Evolutionary conservation across 2,888 invertebrate species (phyloP).

Genomic region (Cosmorhoe ocellata): DNA sequence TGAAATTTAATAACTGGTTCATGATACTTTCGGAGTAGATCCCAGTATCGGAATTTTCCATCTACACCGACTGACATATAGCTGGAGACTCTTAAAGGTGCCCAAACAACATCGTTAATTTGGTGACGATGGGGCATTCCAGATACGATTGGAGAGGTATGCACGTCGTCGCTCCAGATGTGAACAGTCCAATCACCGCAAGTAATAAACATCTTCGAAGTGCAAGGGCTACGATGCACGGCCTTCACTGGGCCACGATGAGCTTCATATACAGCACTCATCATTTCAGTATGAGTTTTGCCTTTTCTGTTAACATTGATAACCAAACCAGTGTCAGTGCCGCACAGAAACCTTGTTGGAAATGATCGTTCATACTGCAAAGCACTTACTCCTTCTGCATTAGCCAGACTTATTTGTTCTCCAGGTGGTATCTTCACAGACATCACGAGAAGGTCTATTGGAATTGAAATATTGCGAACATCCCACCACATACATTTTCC

Average conservation of each 20-base stretch:
- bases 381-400: constrained; percentile 83
- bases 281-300: constrained; percentile 82
- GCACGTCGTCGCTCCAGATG: constrained; percentile 87
- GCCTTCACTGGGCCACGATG: constrained; percentile 82
- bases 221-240: constrained; percentile 84
- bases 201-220: constrained; percentile 85
- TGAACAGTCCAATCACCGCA: constrained; percentile 85
- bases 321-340: constrained; percentile 59
- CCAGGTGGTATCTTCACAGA: constrained; percentile 76
- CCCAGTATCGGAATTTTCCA: constrained; percentile 90
- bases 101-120: constrained; percentile 55
- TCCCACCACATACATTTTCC: constrained; percentile 86
- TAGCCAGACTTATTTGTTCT: constrained; percentile 66
- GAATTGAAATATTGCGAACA: constrained; percentile 80
- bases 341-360: constrained; percentile 79
- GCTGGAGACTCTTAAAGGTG: constrained; percentile 61
- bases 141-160: constrained; percentile 52
- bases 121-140: constrained; percentile 46
- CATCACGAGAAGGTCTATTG: constrained; percentile 82
- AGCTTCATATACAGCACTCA: constrained; percentile 81
- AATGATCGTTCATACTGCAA: constrained; percentile 86
- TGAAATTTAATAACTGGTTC: constrained; percentile 85
- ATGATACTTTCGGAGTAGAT: constrained; percentile 86
- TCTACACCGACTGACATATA: constrained; percentile 67
- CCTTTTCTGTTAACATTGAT: constrained; percentile 87